Evolutionary conservation across 2,113 vertebrate genomes (phyloP).

Genomic region (Elgaria multicarinata): DNA sequence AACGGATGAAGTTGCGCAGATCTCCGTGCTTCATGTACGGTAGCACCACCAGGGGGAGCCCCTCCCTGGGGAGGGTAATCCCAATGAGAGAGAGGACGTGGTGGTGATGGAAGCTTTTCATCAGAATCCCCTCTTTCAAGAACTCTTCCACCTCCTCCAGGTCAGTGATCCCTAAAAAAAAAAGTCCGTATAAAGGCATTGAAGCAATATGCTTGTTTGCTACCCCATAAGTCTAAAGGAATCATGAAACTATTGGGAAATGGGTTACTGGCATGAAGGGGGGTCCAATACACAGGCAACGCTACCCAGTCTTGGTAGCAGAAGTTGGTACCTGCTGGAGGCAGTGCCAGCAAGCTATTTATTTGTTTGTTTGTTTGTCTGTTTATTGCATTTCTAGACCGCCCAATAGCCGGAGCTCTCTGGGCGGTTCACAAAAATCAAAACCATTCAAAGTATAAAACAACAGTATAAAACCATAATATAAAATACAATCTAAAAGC

Average conservation of each 20-base stretch:
- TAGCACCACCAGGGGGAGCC: slow-evolving; percentile 90
- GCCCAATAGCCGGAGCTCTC: too few species aligned
- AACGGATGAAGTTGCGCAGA: slow-evolving; percentile 92
- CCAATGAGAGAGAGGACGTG: slow-evolving; percentile 93
- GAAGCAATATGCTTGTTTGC: background rate
- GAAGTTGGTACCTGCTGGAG: background rate
- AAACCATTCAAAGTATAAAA: too few species aligned
- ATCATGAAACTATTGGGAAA: background rate
- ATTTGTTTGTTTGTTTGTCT: too few species aligned
- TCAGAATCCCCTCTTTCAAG: slow-evolving; percentile 93
- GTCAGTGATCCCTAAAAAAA: slow-evolving; percentile 87
- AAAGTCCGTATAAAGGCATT: background rate
- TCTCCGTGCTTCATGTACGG: slow-evolving; percentile 97
- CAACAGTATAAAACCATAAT: too few species aligned
- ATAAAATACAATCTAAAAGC: too few species aligned
- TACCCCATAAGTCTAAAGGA: background rate
- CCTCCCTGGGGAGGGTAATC: slow-evolving; percentile 86
- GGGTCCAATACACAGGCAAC: background rate
- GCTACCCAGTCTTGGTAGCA: background rate
- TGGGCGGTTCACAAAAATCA: too few species aligned
- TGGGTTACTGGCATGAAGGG: background rate
- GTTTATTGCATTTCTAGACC: too few species aligned
- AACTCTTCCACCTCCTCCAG: slow-evolving; percentile 96
- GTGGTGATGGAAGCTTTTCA: slow-evolving; percentile 93
- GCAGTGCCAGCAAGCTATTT: background rate